These are phyloP conservation scores for Phocoena phocoena DNA, from an alignment of 2,113 vertebrate species.

Conservation along the genomic window DNA sequence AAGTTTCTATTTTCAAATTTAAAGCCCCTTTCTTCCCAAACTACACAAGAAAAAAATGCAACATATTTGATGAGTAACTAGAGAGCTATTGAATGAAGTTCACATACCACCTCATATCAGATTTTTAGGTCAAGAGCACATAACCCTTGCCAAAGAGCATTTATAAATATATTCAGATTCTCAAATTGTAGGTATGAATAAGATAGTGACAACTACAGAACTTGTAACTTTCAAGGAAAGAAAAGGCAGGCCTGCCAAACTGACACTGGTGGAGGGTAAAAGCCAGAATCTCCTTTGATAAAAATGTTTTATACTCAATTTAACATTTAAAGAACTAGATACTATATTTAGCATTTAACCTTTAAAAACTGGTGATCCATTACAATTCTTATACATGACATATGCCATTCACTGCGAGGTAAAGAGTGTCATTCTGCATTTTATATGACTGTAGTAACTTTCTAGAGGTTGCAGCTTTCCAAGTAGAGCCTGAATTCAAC, in stretches of 20 bases:
- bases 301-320: conserved; percentile 32
- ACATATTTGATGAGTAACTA: conserved; percentile 1
- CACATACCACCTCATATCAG: background rate
- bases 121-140: conserved; percentile 32
- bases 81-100: conserved; percentile 15
- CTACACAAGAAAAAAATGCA: background rate
- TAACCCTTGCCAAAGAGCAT: conserved; percentile 39
- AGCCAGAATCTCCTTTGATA: conserved; percentile 7
- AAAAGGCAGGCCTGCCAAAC: conserved; percentile 35
- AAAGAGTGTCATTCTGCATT: conserved; percentile 15
- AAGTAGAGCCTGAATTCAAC: conserved; percentile 29
- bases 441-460: background rate
- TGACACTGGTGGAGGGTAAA: background rate
- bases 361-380: conserved; percentile 33
- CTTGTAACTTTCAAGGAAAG: conserved; percentile 36
- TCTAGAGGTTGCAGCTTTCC: conserved; percentile 22
- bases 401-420: background rate
- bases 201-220: conserved; percentile 43
- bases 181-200: conserved; percentile 38
- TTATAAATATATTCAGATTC: conserved; percentile 56
- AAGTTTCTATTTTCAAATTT: conserved; percentile 54
- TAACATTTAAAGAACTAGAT: conserved; percentile 51
- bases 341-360: conserved; percentile 43
- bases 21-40: conserved; percentile 31
- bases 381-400: conserved; percentile 18